Conservation (phyloP, 1,140 invertebrate species). For the Nylanderia fulva region DNA sequence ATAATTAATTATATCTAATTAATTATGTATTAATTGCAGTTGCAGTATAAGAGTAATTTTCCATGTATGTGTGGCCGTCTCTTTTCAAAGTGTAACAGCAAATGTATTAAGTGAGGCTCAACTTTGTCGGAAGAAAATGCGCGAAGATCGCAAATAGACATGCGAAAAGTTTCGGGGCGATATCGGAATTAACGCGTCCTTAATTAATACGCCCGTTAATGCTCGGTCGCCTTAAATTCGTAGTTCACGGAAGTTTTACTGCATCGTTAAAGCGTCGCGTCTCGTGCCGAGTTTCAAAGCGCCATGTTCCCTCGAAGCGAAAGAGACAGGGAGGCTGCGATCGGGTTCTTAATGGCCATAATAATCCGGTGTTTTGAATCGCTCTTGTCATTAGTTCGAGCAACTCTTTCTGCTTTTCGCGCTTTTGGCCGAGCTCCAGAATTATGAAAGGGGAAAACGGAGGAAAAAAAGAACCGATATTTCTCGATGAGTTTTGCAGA, state of each 20-base stretch:
- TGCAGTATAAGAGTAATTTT: neutral
- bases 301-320: neutral
- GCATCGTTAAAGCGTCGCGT: constrained; percentile 58
- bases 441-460: neutral
- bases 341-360: constrained; percentile 67
- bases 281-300: constrained; percentile 55
- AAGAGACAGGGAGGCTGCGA: constrained; percentile 39
- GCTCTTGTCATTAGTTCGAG: constrained; percentile 67
- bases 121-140: neutral
- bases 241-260: constrained; percentile 60
- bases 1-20: constrained; percentile 5
- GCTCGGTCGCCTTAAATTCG: constrained; percentile 38
- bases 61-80: neutral
- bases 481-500: neutral
- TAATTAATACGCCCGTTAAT: constrained; percentile 62
- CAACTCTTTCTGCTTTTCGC: constrained; percentile 57
- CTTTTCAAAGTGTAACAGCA: neutral
- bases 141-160: constrained; percentile 5
- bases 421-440: constrained; percentile 57
- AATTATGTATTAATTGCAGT: constrained; percentile 4
- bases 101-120: neutral
- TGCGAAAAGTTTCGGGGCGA: constrained; percentile 14
- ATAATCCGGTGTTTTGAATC: constrained; percentile 69
- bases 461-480: neutral
- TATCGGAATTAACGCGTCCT: constrained; percentile 43